Evolutionary conservation across 2,888 invertebrate species (phyloP), one percentile per base, ranked within the genome.

Genomic region (Drosophila testacea): DNA sequence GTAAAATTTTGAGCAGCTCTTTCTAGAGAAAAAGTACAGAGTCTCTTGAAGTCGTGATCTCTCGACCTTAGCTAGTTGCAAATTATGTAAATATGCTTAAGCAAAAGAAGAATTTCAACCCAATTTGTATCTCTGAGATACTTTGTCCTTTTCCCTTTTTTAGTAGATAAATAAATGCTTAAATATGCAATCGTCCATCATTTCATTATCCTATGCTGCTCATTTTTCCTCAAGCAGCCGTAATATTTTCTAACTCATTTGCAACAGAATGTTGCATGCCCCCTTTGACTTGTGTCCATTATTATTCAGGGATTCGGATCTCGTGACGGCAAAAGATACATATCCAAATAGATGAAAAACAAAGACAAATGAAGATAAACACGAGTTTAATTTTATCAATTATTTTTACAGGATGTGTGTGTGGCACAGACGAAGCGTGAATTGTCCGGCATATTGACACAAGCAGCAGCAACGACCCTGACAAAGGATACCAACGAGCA

Each of bases 331-430:
- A 27, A 3, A 6, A 11, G 32, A 59, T 28, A 48, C 38, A 63
- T 46, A 32, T 30, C 28, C 22, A n/a, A 30, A 10, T 32, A 22
- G 22, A 32, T 28, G 44, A 34, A 22, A 38, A 50, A 39, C 50
- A 27, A 50, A 56, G 63, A 68, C 56, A 68, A 68, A 68, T 64
- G 64, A 64, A 47, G 68, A 68, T 56, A 66, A 66, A 66, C 46
- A 69, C 30, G 59, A 55, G 54, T 69, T 69, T 69, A 69, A 66
- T 66, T 69, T 60, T 47, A 69, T 60, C 67, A 62, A 68, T 69
- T 76, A 62, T 61, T 76, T 70, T 70, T 54, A 36, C 62, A 79
- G 77, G 80, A 71, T 66, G 39, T 55, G 22, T 54, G 60, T 39
- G 36, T 27, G 38, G 28, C 47, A 41, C 61, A 60, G 41, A 4